Percentiles rank a stretch among this genome's conserved stretches.
phyloP scores from a whole-genome alignment of 2,113 vertebrate genomes.

The Oxyruncus cristatus region DNA sequence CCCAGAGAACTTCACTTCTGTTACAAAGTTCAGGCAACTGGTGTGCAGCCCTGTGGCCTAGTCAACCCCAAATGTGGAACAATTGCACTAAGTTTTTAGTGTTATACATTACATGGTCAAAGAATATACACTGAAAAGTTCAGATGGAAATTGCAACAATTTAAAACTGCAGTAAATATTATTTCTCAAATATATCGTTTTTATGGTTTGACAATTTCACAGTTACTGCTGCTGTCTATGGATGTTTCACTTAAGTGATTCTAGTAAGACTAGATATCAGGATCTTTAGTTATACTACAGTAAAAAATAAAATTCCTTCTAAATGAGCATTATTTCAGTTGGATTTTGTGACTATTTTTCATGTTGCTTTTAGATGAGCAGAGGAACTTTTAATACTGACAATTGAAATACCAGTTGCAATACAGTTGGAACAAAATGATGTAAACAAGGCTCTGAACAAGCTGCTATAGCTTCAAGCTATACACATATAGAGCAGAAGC shows the following conservation, averaged over 20 bases:
- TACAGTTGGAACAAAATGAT: not conserved
- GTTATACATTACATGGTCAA: not conserved
- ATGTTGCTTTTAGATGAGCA: not conserved
- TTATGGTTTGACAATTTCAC: not conserved
- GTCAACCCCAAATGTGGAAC: fast-evolving
- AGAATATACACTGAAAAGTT: not conserved
- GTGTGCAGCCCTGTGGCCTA: not conserved
- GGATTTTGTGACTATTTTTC: not conserved
- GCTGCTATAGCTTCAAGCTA: not conserved
- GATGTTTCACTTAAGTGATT: not conserved
- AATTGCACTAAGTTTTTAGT: not conserved
- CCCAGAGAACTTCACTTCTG: not conserved
- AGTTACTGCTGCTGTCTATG: not conserved
- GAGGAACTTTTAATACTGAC: not conserved
- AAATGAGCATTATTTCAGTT: not conserved
- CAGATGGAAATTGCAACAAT: not conserved
- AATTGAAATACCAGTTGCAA: not conserved
- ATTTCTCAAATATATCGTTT: not conserved
- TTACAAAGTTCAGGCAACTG: not conserved
- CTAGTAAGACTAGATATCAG: not conserved
- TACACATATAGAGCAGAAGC: not conserved
- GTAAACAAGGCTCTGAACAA: not conserved
- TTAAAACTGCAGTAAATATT: not conserved
- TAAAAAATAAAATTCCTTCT: not conserved
- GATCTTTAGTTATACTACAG: not conserved